Evolutionary conservation across 1,140 invertebrate genomes (phyloP), one percentile per base, ranked within the genome.

Genomic region (Drosophila tristis): DNA sequence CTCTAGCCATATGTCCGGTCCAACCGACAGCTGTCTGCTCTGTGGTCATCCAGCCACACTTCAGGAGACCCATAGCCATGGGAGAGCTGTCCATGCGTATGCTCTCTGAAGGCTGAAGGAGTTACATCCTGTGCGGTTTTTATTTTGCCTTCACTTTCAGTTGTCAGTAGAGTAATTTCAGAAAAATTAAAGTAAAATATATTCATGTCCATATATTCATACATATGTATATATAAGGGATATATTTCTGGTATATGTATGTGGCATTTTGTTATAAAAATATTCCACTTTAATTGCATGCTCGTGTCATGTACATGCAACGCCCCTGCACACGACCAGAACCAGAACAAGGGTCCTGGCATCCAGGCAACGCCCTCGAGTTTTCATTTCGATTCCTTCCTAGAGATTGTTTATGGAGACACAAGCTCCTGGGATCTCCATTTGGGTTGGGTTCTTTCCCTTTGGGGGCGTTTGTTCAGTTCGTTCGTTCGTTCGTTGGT

Each of bases 351-450:
- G 35, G 35, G 35, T 39, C 35, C 35, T 39, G 35, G 35, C 11
- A 4, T 13, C 82, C 66, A 79, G 62, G 82, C 84, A 87, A 87
- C 82, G 66, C 82, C 82, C 82, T 79, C 63, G 57, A 77, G 31
- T 64, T 70, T 74, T 39, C 35, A 64, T 59, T 75, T 61, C 26
- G 44, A 54, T 45, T 39, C 35, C 13, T 39, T 39, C 11, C 50
- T 45, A 64, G 60, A 84, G 66, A 89, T 87, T 86, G 79, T 87
- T 86, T 87, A 82, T 74, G 54, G 43, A 13, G 42, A 65, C 35
- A 56, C 56, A 76, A 76, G 57, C 73, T 60, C 48, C 15, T 13
- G 35, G 35, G 13, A 25, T 49, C 16, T 4, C 13, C 23, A 58
- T 35, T 23, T n/a, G 5, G 8, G 0, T 20, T n/a, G 29, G 29